Evolutionary conservation across 2,113 vertebrate species (phyloP), one percentile per base, ranked within the genome.

Genomic region (Polypterus senegalus): DNA sequence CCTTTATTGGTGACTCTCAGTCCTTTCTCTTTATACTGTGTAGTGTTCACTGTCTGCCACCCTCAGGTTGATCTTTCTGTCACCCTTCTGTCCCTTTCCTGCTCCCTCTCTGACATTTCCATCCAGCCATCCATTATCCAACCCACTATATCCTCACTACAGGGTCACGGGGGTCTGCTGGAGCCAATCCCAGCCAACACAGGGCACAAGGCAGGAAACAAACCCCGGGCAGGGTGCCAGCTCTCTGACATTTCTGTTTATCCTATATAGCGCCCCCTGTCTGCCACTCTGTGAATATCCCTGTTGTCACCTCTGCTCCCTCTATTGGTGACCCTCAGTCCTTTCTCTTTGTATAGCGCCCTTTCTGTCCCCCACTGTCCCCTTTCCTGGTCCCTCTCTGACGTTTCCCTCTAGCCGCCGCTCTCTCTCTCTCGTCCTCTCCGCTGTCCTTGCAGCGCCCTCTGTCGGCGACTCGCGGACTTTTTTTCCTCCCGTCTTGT

Each of bases 351-450:
- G 58, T 58, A 49, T 57, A 58, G 61, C 62, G 27, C 53, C 63
- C 61, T 54, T 48, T 11, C 11, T 46, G 7, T 7, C 27, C 27
- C 10, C 59, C 27, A 6, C 46, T 57, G 10, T 54, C 43, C 44
- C 47, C 58, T 27, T 48, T 10, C 61, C n/a, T 60, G 57, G 46
- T 58, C 48, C 46, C 49, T 47, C 53, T 58, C 55, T 56, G 48
- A 9, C 44, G 44, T 10, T 5, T 7, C 47, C 10, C 52, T 7
- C 53, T 5, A 3, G 11, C 47, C 45, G 6, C 46, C 5, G 7
- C 59, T 27, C 59, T 3, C 46, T 58, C 8, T 59, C 58, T 58
- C 48, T 54, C 61, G 47, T 56, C 57, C 65, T 53, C 66, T 61
- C 59, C 8, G 8, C 46, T 2, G 7, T 27, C 27, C 59, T 9